These are phyloP conservation scores for Drosophila buzzatii DNA, from an alignment of 2,888 invertebrate genomes.

Conservation along the genomic window DNA sequence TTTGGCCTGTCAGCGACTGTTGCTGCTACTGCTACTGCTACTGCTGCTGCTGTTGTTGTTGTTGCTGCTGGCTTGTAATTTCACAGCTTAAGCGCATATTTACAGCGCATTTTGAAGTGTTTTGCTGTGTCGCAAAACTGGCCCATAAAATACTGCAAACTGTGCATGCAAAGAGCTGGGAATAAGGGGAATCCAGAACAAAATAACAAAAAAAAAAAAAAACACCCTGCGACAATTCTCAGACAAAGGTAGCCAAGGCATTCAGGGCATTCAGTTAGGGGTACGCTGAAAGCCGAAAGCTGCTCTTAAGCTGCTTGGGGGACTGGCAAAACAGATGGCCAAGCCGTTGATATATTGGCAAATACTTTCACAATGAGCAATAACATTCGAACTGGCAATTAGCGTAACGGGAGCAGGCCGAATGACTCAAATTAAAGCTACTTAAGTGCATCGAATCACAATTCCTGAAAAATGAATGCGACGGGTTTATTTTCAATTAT, in stretches of 20 bases:
- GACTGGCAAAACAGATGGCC: slow-evolving; percentile 54
- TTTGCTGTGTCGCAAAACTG: slow-evolving; percentile 45
- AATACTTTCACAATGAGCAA: slow-evolving; percentile 48
- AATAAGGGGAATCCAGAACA: background rate
- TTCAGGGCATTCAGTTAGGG: background rate
- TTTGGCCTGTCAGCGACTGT: slow-evolving; percentile 70
- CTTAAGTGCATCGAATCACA: slow-evolving; percentile 31
- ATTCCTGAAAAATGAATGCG: slow-evolving; percentile 4
- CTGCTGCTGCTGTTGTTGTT: slow-evolving; percentile 30
- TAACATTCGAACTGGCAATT: slow-evolving; percentile 39
- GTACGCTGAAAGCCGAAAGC: slow-evolving; percentile 15
- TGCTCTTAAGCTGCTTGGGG: slow-evolving; percentile 53
- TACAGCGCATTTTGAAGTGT: slow-evolving; percentile 69
- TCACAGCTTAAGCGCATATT: slow-evolving; percentile 76
- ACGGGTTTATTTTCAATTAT: slow-evolving; percentile 6
- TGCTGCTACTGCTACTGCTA: slow-evolving; percentile 38
- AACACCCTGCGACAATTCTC: slow-evolving; percentile 1
- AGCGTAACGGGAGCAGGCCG: slow-evolving; percentile 43
- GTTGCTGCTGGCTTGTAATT: slow-evolving; percentile 64
- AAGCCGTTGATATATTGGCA: slow-evolving; percentile 45
- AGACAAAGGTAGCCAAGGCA: slow-evolving; percentile 38
- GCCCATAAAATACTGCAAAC: slow-evolving; percentile 46
- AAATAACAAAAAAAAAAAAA: background rate
- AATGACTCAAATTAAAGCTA: slow-evolving; percentile 42
- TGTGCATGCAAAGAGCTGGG: slow-evolving; percentile 15